Evolutionary conservation across 2,888 invertebrate genomes (phyloP).

Genomic region (Portevinia maculata): DNA sequence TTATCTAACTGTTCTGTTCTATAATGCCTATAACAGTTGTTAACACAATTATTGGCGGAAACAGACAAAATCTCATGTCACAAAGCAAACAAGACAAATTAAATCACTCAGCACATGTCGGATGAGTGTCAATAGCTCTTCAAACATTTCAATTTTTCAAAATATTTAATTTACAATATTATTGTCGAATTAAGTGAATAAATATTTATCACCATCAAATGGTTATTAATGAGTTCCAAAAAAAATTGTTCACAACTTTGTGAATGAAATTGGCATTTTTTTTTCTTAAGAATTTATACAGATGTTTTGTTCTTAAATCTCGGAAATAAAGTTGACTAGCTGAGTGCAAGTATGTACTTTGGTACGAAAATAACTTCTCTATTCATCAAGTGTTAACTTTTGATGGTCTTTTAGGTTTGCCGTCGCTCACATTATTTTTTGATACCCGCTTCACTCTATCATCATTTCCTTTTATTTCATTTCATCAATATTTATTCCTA

Average conservation of each 20-base stretch:
- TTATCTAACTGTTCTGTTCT: too few relatives aligned
- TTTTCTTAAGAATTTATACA: slow-evolving; percentile 3
- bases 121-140: background rate
- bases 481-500: too few relatives aligned
- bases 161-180: background rate
- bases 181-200: slow-evolving; percentile 15
- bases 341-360: background rate
- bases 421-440: too few relatives aligned
- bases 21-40: too few relatives aligned
- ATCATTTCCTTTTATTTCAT: too few relatives aligned
- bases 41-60: slow-evolving; percentile 1
- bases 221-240: slow-evolving; percentile 15
- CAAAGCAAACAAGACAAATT: background rate
- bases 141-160: background rate
- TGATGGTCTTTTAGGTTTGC: too few relatives aligned
- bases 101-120: too few relatives aligned
- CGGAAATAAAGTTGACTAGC: background rate
- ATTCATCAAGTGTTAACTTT: too few relatives aligned
- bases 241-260: background rate
- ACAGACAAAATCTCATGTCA: background rate
- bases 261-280: background rate
- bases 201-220: slow-evolving; percentile 26
- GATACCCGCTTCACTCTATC: too few relatives aligned
- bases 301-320: slow-evolving; percentile 3
- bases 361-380: too few relatives aligned